phyloP scores from a whole-genome alignment of 2,888 invertebrate species.

The Enchytraeus crypticus region DNA sequence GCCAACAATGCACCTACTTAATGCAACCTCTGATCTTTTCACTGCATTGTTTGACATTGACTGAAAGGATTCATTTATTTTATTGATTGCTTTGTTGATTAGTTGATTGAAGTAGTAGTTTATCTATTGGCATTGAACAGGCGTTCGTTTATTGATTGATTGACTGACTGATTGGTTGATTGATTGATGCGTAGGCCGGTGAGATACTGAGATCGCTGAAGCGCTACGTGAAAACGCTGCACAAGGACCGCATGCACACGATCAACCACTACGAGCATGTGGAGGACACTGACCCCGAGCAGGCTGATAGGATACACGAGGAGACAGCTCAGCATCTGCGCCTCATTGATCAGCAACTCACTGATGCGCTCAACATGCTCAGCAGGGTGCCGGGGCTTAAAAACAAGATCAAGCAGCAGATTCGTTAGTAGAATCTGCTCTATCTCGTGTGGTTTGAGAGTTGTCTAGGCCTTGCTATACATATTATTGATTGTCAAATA shows the following conservation, averaged over 20 bases:
- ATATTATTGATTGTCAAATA: too few relatives aligned
- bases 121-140: too few relatives aligned
- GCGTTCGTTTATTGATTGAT: too few relatives aligned
- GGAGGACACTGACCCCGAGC: conserved; percentile 65
- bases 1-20: too few relatives aligned
- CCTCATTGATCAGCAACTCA: conserved; percentile 53
- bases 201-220: conserved; percentile 88
- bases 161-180: too few relatives aligned
- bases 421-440: conserved; percentile 35
- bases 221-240: conserved; percentile 81
- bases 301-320: conserved; percentile 55
- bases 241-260: conserved; percentile 93
- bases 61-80: too few relatives aligned
- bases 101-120: too few relatives aligned
- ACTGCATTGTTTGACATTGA: too few relatives aligned
- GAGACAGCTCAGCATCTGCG: conserved; percentile 44
- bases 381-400: conserved; percentile 56
- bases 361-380: conserved; percentile 82
- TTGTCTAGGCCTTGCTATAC: too few relatives aligned
- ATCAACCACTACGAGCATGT: conserved; percentile 92
- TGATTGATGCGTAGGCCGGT: conserved; percentile 73
- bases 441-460: too few relatives aligned
- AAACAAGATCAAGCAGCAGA: conserved; percentile 34
- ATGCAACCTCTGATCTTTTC: too few relatives aligned
- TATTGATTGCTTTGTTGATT: too few relatives aligned